Evolutionary conservation across 2,888 invertebrate genomes (phyloP), one percentile per base, ranked within the genome.

Genomic region (Raillietiella orientalis): DNA sequence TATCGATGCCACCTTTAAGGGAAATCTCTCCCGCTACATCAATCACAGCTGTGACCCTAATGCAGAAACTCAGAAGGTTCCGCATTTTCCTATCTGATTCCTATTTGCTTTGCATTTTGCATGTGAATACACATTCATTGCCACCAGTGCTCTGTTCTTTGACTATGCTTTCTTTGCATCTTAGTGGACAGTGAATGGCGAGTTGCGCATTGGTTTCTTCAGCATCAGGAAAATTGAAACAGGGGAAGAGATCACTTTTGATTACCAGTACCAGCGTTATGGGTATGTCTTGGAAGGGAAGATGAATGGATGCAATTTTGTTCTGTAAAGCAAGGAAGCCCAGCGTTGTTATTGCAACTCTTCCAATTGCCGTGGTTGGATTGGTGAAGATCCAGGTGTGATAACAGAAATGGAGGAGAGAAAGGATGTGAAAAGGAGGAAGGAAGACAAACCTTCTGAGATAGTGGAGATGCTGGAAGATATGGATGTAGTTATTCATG

Each of bases 41-140:
- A 99, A 99, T 48, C 96, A 99, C 45, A 87, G 87, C 23, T 99
- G 96, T 44, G 84, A 90, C 38, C 96, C 96, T 0, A 96, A 96
- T 46, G 75, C 87, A 3, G 84, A 84, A 50, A 93, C 93, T 0
- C 90, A 96, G 49, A 96, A 96, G 50, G 58, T 56, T 34, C 28
- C 35, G n/a, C n/a, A n/a, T 26, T 14, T 16, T n/a, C 9, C 10
- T 30, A 23, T 26, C 11, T 29, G 4, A 17, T 16, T 27, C 29
- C 29, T 19, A 2, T 14, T 29, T 9, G 6, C 9, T 12, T 28
- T 14, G 12, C 11, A 24, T 23, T 27, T 28, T 32, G 28, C 19
- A 15, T 21, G 28, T 25, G 11, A 4, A 24, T 20, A 16, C 13
- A 17, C 13, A 32, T 16, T 22, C 4, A 11, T 16, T 21, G 32